These are phyloP conservation scores for Solenodon paradoxus DNA, from an alignment of 2,113 vertebrate species.

Conservation along the genomic window DNA sequence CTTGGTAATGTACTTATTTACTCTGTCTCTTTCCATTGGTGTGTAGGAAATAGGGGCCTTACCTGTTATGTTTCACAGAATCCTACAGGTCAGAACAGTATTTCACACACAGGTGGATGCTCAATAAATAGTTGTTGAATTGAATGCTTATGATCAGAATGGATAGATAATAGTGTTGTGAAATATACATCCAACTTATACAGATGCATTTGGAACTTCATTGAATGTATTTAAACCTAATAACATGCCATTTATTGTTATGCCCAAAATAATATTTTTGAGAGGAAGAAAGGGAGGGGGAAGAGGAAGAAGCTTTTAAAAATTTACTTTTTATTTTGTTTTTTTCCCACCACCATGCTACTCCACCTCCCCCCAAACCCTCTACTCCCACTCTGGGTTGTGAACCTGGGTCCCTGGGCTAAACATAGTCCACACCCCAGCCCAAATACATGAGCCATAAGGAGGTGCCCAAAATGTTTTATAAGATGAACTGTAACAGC, in stretches of 20 bases:
- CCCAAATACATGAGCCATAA: too few relatives aligned
- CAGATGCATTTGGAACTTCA: background rate
- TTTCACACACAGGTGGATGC: background rate
- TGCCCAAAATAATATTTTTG: background rate
- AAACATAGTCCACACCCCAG: too few relatives aligned
- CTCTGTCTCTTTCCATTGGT: background rate
- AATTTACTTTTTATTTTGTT: too few relatives aligned
- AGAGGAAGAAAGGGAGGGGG: too few relatives aligned
- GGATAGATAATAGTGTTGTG: background rate
- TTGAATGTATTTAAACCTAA: background rate
- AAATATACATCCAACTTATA: background rate
- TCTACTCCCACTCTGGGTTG: too few relatives aligned
- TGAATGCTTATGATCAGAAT: background rate
- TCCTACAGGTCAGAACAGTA: background rate
- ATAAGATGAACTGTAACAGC: background rate
- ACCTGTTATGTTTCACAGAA: background rate
- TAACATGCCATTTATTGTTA: background rate
- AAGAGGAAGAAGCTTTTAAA: too few relatives aligned
- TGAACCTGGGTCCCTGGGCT: too few relatives aligned
- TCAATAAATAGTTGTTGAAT: conserved; percentile 12
- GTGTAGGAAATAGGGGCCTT: background rate
- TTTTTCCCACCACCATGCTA: too few relatives aligned
- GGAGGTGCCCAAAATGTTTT: too few relatives aligned
- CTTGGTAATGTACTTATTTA: background rate
- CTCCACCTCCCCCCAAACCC: too few relatives aligned